Percentiles rank a stretch among this genome's conserved stretches.
phyloP scores from a whole-genome alignment of 2,113 vertebrate species.

The Grammomys dolichurus region DNA sequence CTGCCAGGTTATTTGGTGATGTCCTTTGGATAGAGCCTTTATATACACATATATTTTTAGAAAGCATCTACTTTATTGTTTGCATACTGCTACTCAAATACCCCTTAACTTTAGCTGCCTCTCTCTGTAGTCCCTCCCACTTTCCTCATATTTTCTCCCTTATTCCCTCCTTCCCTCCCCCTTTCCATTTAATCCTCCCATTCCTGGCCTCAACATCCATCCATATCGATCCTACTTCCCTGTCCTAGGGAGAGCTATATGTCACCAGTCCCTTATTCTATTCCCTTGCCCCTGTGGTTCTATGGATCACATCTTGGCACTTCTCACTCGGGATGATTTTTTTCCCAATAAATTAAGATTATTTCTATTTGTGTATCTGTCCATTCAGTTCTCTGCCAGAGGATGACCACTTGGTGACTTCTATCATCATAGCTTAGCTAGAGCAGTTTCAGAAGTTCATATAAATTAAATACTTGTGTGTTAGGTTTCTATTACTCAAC shows the following conservation, averaged over 20 bases:
- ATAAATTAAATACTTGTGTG: background rate
- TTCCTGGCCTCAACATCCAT: background rate
- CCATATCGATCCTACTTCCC: background rate
- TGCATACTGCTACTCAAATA: background rate
- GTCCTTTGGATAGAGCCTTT: background rate
- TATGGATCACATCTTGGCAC: background rate
- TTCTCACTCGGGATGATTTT: background rate
- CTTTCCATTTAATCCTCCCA: background rate
- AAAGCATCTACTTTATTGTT: background rate
- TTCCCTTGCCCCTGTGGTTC: background rate
- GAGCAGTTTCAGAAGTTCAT: slow-evolving; percentile 8
- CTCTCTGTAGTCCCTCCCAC: background rate
- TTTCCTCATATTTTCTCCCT: background rate
- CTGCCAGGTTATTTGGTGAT: background rate
- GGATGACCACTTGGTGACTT: background rate
- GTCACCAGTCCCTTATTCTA: background rate
- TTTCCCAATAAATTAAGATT: background rate
- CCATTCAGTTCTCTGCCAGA: background rate
- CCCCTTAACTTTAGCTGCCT: background rate
- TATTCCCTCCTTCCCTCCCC: background rate
- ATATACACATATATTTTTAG: background rate
- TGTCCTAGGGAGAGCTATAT: background rate
- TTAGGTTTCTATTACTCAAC: background rate
- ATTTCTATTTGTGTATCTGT: background rate
- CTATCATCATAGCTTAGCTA: background rate